phyloP scores from a whole-genome alignment of 2,888 invertebrate genomes.

The Eumacrocentrus americanus region DNA sequence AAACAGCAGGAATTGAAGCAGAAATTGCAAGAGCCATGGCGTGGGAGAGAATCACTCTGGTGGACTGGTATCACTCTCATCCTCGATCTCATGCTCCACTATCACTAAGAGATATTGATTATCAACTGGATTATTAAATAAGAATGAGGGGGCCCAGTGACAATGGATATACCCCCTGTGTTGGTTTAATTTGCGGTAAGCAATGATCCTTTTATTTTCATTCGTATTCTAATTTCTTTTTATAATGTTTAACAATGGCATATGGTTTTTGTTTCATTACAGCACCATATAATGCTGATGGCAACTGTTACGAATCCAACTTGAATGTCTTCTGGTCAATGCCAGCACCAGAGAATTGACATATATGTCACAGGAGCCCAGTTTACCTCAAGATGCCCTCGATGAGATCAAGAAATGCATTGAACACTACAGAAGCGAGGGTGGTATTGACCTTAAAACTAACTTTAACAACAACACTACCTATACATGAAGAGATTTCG shows the following conservation, averaged over 20 bases:
- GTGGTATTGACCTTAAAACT: constrained; percentile 72
- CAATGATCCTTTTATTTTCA: constrained; percentile 12
- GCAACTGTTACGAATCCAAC: constrained; percentile 80
- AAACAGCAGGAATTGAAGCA: constrained; percentile 75
- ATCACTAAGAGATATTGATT: constrained; percentile 85
- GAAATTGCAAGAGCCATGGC: constrained; percentile 86
- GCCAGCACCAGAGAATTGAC: constrained; percentile 94
- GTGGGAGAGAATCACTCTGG: constrained; percentile 78
- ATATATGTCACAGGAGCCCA: constrained; percentile 82
- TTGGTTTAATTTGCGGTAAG: constrained; percentile 92
- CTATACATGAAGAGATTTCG: constrained; percentile 78
- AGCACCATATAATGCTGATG: constrained; percentile 86
- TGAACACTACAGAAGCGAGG: constrained; percentile 79
- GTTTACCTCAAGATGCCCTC: constrained; percentile 80
- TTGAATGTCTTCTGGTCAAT: constrained; percentile 92
- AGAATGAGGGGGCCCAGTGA: constrained; percentile 91
- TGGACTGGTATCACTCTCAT: constrained; percentile 97
- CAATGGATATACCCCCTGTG: constrained; percentile 90
- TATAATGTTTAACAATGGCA: constrained; percentile 5
- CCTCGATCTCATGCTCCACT: constrained; percentile 87
- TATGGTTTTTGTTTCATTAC: no score
- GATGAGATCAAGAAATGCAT: constrained; percentile 85
- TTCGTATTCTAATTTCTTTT: neutral
- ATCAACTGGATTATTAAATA: constrained; percentile 93
- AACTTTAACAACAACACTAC: constrained; percentile 75